Conservation (phyloP, 2,888 invertebrate species). For the Rambutsinella grinnellia region DNA sequence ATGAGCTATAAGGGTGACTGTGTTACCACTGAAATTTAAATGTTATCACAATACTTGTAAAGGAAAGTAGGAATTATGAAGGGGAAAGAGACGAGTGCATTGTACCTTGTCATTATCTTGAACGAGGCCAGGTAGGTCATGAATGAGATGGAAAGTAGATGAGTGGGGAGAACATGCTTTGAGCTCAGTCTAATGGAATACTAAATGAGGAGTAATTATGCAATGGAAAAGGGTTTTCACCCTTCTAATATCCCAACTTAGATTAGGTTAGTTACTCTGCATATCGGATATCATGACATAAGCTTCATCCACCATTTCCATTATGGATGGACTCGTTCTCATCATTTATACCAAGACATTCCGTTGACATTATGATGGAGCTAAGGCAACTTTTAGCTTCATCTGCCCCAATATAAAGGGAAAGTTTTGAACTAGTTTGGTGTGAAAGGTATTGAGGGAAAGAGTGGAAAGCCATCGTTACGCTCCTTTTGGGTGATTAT, state of each 20-base stretch:
- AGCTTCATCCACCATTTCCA: neutral
- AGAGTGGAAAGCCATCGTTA: neutral
- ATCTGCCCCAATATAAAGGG: neutral
- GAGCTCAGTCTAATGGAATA: constrained; percentile 44
- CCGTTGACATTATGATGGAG: neutral
- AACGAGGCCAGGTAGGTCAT: constrained; percentile 14
- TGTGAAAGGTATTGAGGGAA: neutral
- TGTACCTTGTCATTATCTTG: neutral
- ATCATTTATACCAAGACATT: neutral
- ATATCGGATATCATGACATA: neutral
- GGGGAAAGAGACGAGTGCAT: neutral
- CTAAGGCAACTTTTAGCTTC: neutral
- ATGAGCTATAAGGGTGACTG: too few species aligned
- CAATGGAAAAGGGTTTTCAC: constrained; percentile 23
- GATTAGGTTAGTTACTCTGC: neutral
- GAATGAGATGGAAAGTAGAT: constrained; percentile 1
- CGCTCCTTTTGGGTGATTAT: neutral
- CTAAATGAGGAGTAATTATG: constrained; percentile 56
- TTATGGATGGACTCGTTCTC: neutral
- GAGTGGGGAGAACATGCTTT: neutral
- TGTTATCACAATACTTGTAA: too few species aligned
- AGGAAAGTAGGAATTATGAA: too few species aligned
- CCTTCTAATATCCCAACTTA: neutral
- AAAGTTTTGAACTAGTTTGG: neutral
- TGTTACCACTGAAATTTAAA: too few species aligned